Evolutionary conservation across 2,888 invertebrate genomes (phyloP), one percentile per base, ranked within the genome.

Genomic region (Saturnia pavonia): DNA sequence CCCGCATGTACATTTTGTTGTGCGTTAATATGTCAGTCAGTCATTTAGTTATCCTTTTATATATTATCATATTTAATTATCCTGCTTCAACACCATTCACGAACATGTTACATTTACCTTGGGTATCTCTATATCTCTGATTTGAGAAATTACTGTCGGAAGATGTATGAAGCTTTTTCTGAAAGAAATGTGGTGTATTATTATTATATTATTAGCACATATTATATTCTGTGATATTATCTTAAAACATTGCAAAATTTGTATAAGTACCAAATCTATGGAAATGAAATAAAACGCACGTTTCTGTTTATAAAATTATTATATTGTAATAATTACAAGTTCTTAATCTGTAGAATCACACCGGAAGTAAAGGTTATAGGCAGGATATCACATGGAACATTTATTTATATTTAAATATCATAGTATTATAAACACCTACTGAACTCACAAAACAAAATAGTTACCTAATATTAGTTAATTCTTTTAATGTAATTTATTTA

Each of bases 351-450:
- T 88, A 85, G 86, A 88, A 88, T 89, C 87, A 91, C 91, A 91
- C 88, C 85, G 88, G 91, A 90, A 91, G 87, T 88, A 85, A 80
- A 85, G 86, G 87, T 84, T 88, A 89, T 85, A 92, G 92, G 92
- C 91, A 92, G 93, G 92, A 88, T 93, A 93, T 93, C 93, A 93
- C 93, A 93, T 91, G 89, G 81, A 93, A 92, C 92, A 93, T 91
- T 91, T 84, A 91, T 85, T 75, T 76, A 77, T 80, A 82, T 85
- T 79, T 63, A 69, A 45, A 22, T 70, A 70, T 48, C 1, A 27
- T 68, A 40, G 8, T 40, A 40, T 65, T 65, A 40, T 27, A 25
- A 70, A 70, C 67, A 67, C 43, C 70, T 67, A 70, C 70, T 67
- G 67, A 70, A 70, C 16, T 67, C 70, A 70, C 54, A 70, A 54